Evolutionary conservation across 2,113 vertebrate species (phyloP), one percentile per base, ranked within the genome.

Genomic region (Xiphorhynchus elegans): DNA sequence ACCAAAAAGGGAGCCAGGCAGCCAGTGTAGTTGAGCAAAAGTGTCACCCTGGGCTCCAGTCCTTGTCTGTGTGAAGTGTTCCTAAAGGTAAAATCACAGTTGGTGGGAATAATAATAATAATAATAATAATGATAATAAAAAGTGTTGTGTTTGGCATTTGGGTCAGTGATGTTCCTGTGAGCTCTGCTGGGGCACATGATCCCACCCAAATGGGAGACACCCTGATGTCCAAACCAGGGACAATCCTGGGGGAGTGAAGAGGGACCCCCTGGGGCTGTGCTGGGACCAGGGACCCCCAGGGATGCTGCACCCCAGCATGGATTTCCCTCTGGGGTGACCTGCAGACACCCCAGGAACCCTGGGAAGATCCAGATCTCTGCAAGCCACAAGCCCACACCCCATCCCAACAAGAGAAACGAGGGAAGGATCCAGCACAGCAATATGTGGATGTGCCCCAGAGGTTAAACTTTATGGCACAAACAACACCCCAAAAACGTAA

Each of bases 31-130:
- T 52, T 19, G 42, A 74, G 37, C 26, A 69, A 64, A 69, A 64
- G 47, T 14, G 56, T 18, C 11, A 29, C 66, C 56, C 44, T 3
- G 18, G 49, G 24, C 33, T 74, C 26, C 13, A 24, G 11, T 59
- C 35, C 2, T 1, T 40, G 20, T n/a, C 37, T 13, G 0, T 0
- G 0, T 56, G 42, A 73, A 66, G 37, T 59, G n/a, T 9, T 69
- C 39, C 56, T 46, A 16, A 64, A 24, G 17, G 20, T 28, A 50
- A 72, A 82, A 20, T 35, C 9, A 33, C 0, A 0, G 5, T 15
- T 59, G 52, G 29, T 52, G 74, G 49, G 35, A 58, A 62, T 24
- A 52, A 19, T 20, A 39, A 33, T 24, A 58, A 62, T 24, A 52
- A 19, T 20, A 39, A 33, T 24, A 52, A 19, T 20, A 42, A 33